Evolutionary conservation across 2,888 invertebrate species (phyloP).

Genomic region (Actias luna): DNA sequence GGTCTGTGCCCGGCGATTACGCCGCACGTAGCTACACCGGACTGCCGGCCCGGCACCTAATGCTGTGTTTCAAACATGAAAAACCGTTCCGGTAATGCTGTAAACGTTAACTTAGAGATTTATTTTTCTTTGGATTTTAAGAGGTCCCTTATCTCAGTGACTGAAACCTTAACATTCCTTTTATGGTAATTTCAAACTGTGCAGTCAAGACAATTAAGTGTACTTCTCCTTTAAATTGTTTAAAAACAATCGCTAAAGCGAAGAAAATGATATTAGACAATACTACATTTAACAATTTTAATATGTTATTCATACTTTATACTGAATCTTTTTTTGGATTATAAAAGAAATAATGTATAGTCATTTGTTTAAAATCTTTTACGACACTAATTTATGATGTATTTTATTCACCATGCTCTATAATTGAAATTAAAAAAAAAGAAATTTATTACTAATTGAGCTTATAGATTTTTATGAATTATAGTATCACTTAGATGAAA

Average conservation of each 20-base stretch:
- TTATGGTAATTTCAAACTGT: not conserved
- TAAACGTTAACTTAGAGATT: conserved; percentile 66
- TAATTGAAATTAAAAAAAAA: not conserved
- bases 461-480: not conserved
- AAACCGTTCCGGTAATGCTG: conserved; percentile 77
- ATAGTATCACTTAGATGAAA: not conserved
- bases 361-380: no score
- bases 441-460: not conserved
- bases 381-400: no score
- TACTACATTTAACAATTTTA: not conserved
- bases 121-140: conserved; percentile 57
- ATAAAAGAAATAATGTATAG: no score
- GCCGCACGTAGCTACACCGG: conserved; percentile 69
- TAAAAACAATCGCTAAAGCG: no score
- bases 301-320: no score
- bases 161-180: conserved; percentile 10
- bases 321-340: no score
- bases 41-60: conserved; percentile 64
- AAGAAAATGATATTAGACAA: not conserved
- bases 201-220: not conserved
- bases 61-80: conserved; percentile 78
- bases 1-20: conserved; percentile 75
- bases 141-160: conserved; percentile 40
- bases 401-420: no score
- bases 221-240: not conserved